Conservation (phyloP, 2,888 invertebrate genomes). For the Eupsilia transversa region DNA sequence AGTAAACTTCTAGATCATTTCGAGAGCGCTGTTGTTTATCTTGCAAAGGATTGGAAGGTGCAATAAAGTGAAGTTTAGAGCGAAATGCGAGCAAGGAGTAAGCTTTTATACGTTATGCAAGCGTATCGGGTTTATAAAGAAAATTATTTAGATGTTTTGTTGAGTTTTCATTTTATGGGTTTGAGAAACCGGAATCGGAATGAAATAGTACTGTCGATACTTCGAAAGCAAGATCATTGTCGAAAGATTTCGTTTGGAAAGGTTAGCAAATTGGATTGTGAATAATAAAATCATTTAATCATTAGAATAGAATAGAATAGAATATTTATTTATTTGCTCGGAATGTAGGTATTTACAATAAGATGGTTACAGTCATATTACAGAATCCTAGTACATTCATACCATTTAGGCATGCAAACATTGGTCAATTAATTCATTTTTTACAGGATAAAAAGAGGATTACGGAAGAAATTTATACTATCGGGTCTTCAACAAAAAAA, state of each 20-base stretch:
- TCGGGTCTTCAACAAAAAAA: background rate
- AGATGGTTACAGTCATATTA: too few species aligned
- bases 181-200: background rate
- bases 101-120: slow-evolving; percentile 25
- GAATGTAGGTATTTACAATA: too few species aligned
- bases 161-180: slow-evolving; percentile 3
- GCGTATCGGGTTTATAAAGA: slow-evolving; percentile 18
- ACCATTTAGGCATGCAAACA: too few species aligned
- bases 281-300: background rate
- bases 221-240: background rate
- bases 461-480: background rate
- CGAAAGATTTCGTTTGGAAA: background rate
- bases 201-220: background rate
- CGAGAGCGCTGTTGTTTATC: slow-evolving; percentile 33
- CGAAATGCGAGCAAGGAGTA: slow-evolving; percentile 18
- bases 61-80: slow-evolving; percentile 45
- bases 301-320: too few species aligned
- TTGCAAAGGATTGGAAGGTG: slow-evolving; percentile 44
- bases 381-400: too few species aligned
- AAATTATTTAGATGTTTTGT: slow-evolving; percentile 34
- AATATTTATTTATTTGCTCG: too few species aligned
- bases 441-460: background rate
- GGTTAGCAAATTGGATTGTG: background rate
- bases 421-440: background rate
- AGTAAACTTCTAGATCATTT: slow-evolving; percentile 29